A percentile compares a stretch with the other conserved stretches of the same genome.
phyloP scores from a whole-genome alignment of 2,113 vertebrate genomes.

The Macrotis lagotis region DNA sequence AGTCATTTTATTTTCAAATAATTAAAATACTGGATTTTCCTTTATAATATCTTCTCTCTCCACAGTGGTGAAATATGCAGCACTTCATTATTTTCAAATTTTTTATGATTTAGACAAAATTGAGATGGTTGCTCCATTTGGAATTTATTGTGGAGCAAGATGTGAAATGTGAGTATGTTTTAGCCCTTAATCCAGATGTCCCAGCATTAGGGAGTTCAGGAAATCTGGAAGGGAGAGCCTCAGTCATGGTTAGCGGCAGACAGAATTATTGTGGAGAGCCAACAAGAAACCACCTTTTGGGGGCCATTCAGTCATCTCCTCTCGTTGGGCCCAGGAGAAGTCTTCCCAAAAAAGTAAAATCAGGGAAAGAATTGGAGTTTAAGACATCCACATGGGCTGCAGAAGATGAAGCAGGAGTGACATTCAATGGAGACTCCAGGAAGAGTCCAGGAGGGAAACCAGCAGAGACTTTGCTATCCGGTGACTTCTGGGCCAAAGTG shows the following conservation, averaged over 20 bases:
- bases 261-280: not conserved
- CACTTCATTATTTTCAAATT: not conserved
- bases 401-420: not conserved
- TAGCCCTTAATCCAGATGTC: not conserved
- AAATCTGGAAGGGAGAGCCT: not conserved
- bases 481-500: not conserved
- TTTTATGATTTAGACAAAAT: not conserved
- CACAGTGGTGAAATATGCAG: not conserved
- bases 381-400: too few species aligned
- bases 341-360: not conserved
- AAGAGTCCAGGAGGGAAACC: not conserved
- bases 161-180: not conserved
- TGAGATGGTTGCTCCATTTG: not conserved
- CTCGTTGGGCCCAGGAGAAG: not conserved
- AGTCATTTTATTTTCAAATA: not conserved
- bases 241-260: not conserved
- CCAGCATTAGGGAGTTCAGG: not conserved
- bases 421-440: not conserved
- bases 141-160: not conserved
- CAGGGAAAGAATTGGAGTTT: not conserved
- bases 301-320: not conserved
- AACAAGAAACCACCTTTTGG: not conserved
- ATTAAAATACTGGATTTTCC: not conserved
- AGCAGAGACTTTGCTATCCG: not conserved
- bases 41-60: not conserved